Conservation (phyloP, 2,888 invertebrate genomes). For the Oscheius myriophilus region DNA sequence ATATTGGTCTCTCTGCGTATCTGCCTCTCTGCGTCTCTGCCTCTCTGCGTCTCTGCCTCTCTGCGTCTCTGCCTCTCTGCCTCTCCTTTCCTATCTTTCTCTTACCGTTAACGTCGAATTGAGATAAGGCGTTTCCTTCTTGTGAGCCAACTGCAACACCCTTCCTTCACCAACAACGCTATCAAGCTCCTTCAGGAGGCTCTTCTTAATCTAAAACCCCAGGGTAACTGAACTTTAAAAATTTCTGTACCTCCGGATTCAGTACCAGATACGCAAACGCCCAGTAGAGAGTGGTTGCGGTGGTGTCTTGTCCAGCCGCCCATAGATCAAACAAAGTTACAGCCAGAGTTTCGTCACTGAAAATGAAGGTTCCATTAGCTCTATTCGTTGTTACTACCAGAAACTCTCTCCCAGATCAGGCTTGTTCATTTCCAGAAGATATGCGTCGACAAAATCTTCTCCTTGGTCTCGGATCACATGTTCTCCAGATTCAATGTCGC, state of each 20-base stretch:
- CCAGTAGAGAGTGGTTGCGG: conserved; percentile 49
- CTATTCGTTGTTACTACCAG: neutral
- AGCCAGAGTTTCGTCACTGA: conserved; percentile 36
- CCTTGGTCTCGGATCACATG: conserved; percentile 31
- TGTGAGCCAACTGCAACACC: conserved; percentile 30
- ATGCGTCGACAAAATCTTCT: conserved; percentile 48
- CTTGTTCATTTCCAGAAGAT: conserved; percentile 40
- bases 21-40: no score
- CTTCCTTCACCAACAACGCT: conserved; percentile 29
- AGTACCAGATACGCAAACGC: conserved; percentile 38
- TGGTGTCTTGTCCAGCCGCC: conserved; percentile 57
- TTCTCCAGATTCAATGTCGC: conserved; percentile 34
- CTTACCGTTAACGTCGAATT: conserved; percentile 38
- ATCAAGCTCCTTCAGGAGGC: conserved; percentile 36
- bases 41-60: neutral
- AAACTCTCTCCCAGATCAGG: conserved; percentile 21
- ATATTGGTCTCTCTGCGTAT: conserved; percentile 14
- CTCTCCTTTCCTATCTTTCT: neutral
- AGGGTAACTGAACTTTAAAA: neutral
- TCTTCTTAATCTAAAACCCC: conserved; percentile 18
- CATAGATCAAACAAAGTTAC: conserved; percentile 46
- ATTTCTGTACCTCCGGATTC: conserved; percentile 36
- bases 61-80: neutral
- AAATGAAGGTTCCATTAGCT: conserved; percentile 22
- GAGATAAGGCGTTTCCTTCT: conserved; percentile 36